Evolutionary conservation across 1,140 invertebrate genomes (phyloP), one percentile per base, ranked within the genome.

Genomic region (Drosophila lini): DNA sequence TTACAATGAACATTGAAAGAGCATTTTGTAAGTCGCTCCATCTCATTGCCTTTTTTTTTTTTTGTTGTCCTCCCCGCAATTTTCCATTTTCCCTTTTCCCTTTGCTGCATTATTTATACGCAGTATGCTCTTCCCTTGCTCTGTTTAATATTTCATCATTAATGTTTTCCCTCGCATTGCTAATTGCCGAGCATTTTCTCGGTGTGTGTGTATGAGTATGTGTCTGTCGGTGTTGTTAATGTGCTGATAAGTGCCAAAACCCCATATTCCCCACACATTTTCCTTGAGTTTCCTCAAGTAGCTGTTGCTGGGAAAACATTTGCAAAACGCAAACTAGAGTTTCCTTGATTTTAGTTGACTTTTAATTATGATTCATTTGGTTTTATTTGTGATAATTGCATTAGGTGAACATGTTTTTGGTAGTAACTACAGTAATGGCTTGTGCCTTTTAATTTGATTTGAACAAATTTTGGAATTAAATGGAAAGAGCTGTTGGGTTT

Each of bases 91-190:
- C 60, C 22, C 11, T 19, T 36, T 32, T 15, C 31, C 19, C 42
- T n/a, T 36, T 15, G 61, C 9, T 65, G 64, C 64, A 71, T 71
- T 71, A 71, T 71, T 71, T 59, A 71, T 71, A 41, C 36, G 31
- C 19, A 70, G 31, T 50, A 34, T 16, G 25, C 61, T 41, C 15
- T 47, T 42, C 19, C 65, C 31, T 41, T 41, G 65, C 68, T 40
- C 52, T 71, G 44, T 59, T 71, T 71, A 71, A 71, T 71, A 71
- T 71, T 71, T 71, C 68, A 71, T 71, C 68, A 71, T 71, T 71
- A 71, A 71, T 71, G 68, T 71, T 71, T 69, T 58, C 41, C 34
- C 64, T 69, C 41, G 68, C 64, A 59, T 71, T 71, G 65, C 68
- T 71, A 71, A 71, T 71, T 71, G 68, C 65, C 65, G 19, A 41